These are phyloP conservation scores for Leucophenga varia DNA, from an alignment of 1,140 invertebrate species.

Conservation along the genomic window DNA sequence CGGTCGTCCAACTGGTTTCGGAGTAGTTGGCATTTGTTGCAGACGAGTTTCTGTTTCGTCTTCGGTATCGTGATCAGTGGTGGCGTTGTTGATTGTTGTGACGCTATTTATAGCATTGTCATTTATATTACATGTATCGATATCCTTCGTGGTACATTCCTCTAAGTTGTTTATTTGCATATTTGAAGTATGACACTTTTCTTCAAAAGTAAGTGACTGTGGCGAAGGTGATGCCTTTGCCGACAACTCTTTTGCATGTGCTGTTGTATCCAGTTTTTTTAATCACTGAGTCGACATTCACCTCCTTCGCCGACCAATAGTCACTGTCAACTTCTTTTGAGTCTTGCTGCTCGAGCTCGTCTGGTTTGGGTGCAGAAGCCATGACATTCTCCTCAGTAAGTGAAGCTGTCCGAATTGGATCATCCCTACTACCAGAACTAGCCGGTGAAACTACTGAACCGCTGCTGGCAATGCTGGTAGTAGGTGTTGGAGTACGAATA, in stretches of 20 bases:
- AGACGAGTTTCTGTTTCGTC: constrained; percentile 47
- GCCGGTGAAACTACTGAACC: too few relatives aligned
- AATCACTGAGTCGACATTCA: constrained; percentile 74
- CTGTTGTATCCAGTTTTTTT: constrained; percentile 70
- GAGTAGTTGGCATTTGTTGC: constrained; percentile 9
- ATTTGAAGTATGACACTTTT: too few relatives aligned
- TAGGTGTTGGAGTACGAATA: constrained; percentile 42
- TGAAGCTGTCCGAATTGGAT: too few relatives aligned
- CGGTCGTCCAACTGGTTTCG: constrained; percentile 33
- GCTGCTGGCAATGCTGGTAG: constrained; percentile 18
- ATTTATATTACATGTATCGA: too few relatives aligned
- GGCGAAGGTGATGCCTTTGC: constrained; percentile 40
- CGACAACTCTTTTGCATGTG: constrained; percentile 43
- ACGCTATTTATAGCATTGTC: neutral
- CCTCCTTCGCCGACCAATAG: constrained; percentile 74
- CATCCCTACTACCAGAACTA: too few relatives aligned
- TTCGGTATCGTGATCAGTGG: constrained; percentile 45
- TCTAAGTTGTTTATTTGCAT: too few relatives aligned
- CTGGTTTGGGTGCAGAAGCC: constrained; percentile 51
- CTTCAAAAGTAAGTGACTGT: constrained; percentile 29
- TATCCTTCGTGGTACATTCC: too few relatives aligned
- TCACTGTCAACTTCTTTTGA: constrained; percentile 70
- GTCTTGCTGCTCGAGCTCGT: constrained; percentile 44
- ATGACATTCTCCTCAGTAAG: constrained; percentile 50
- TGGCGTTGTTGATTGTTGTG: constrained; percentile 16